Evolutionary conservation across 2,888 invertebrate species (phyloP), one percentile per base, ranked within the genome.

Genomic region (Temnothorax unifasciatus): DNA sequence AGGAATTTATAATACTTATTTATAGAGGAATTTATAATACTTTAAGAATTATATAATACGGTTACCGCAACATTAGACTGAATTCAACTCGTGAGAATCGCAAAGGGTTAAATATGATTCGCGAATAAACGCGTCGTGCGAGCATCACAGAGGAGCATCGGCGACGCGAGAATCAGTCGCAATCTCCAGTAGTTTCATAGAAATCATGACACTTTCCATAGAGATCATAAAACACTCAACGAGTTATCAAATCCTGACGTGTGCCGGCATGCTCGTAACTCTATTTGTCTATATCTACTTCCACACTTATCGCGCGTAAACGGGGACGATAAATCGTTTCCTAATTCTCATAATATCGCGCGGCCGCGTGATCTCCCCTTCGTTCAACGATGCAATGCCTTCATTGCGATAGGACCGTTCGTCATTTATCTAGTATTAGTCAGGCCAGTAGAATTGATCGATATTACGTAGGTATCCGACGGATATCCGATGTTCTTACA

Each of bases 201-300:
- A 54, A 15, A 41, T 54, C n/a, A 54, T 54, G 68, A 66, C 25
- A 25, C 25, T 25, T 25, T 25, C 25, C 50, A 44, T 44, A 44
- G 52, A 54, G n/a, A 41, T 54, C n/a, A 54, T 54, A 77, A 66
- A 77, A 66, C 54, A 68, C 41, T 66, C 54, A 66, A 66, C 52
- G 25, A 77, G n/a, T 77, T 54, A 54, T 68, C 52, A 77, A 25
- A 66, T 18, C 61, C 47, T 59, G 64, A 41, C 13, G 29, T 54
- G 52, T 68, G 68, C 38, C 25, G 13, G 25, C 21, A 15, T 52
- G 71, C 13, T 44, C n/a, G 74, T 74, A 59, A 41, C 6, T 77
- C 68, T 54, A 77, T 41, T 77, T 68, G 38, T 77, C 52, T 66
- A 77, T 66, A 77, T 66, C 68, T 54, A 29, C n/a, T 77, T 52